Conservation (phyloP, 2,888 invertebrate species). For the Chymomyza fuscimana region DNA sequence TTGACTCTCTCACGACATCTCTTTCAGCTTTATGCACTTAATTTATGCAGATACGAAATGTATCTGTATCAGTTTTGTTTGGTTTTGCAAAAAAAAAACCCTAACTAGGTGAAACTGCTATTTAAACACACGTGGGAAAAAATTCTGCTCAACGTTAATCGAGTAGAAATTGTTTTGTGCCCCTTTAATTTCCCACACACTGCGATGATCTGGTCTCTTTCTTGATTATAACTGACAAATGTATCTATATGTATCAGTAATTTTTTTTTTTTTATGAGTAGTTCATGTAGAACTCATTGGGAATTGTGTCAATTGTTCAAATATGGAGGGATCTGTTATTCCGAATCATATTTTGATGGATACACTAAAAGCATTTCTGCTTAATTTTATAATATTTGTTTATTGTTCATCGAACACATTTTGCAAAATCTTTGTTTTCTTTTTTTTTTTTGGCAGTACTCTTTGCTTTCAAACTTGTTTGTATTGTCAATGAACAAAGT, state of each 20-base stretch:
- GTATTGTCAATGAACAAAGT: constrained; percentile 10
- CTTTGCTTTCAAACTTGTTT: no score
- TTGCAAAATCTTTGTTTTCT: not conserved
- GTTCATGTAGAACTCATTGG: no score
- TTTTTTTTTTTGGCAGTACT: not conserved
- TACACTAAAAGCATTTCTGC: no score
- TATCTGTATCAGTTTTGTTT: not conserved
- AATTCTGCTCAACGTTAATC: constrained; percentile 24
- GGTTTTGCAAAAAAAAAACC: constrained; percentile 27
- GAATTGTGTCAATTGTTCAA: no score
- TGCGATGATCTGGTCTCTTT: constrained; percentile 18
- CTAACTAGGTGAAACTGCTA: constrained; percentile 52
- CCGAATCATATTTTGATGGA: no score
- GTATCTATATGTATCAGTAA: no score
- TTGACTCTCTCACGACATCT: not conserved
- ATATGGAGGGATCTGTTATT: no score
- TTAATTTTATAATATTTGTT: no score
- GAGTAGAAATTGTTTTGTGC: constrained; percentile 34
- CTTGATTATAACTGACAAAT: not conserved
- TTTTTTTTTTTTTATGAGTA: no score
- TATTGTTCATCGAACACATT: not conserved
- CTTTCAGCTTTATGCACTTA: not conserved
- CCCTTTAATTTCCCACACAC: constrained; percentile 46
- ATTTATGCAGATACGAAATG: not conserved
- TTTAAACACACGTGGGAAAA: constrained; percentile 59